Evolutionary conservation across 2,113 vertebrate species (phyloP).

Genomic region (Lichenostomus cassidix): DNA sequence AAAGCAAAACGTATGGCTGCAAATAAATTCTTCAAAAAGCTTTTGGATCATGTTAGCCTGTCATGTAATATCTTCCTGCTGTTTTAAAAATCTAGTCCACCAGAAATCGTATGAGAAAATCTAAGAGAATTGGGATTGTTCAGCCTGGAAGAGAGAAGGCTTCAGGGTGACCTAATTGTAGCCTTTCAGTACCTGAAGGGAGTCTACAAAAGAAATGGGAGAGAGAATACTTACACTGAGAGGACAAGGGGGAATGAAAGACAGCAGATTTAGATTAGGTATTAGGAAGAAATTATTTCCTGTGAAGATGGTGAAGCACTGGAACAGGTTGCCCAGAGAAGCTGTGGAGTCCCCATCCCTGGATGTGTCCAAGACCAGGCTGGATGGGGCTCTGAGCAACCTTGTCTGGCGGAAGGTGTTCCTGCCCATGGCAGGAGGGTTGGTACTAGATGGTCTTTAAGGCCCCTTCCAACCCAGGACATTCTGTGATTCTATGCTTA

Average conservation of each 20-base stretch:
- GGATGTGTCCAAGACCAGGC: neutral
- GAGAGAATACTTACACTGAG: neutral
- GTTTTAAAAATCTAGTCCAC: neutral
- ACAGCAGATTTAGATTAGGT: neutral
- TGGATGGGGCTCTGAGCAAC: neutral
- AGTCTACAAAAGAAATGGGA: neutral
- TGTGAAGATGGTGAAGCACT: neutral
- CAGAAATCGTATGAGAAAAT: accelerated
- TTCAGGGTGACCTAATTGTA: neutral
- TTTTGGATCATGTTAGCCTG: neutral
- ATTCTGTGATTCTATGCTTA: neutral
- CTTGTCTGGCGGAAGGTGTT: too few species aligned
- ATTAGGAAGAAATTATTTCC: neutral
- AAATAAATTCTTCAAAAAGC: neutral
- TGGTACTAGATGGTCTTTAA: neutral
- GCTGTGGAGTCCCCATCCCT: neutral
- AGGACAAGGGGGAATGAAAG: neutral
- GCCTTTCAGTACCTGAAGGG: neutral
- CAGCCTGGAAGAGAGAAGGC: neutral
- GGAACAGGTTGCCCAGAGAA: neutral
- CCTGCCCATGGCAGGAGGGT: neutral
- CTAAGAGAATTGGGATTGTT: neutral
- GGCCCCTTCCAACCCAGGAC: neutral
- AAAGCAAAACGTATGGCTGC: neutral
- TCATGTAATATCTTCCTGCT: neutral